Percentiles rank a stretch among this genome's conserved stretches.
Evolutionary conservation across 2,797 vertebrate species (phyloP).

Genomic region (Gambelia wislizenii): DNA sequence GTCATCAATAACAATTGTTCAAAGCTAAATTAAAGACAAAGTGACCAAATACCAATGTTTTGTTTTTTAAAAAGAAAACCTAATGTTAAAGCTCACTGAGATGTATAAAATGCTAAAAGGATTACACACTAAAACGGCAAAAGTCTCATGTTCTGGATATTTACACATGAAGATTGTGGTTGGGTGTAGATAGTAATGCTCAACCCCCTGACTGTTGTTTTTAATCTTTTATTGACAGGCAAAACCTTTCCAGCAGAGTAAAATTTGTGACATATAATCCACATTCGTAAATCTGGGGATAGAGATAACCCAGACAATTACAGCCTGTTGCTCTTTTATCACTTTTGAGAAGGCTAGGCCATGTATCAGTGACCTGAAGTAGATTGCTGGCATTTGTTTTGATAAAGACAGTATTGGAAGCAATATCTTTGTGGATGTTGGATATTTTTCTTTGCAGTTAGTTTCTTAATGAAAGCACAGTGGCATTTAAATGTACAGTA

Average conservation of each 20-base stretch:
- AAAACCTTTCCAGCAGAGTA: conserved; percentile 78
- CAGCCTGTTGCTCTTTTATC: conserved; percentile 79
- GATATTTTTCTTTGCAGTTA: background rate
- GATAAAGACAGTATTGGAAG: conserved; percentile 14
- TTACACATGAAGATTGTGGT: conserved; percentile 65
- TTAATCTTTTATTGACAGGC: conserved; percentile 75
- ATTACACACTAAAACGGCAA: conserved; percentile 73
- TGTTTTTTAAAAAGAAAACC: background rate
- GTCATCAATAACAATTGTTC: conserved; percentile 40
- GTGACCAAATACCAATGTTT: conserved; percentile 46
- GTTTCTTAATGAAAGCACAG: background rate
- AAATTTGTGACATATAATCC: conserved; percentile 76
- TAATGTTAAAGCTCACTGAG: conserved; percentile 55
- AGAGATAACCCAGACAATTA: conserved; percentile 75
- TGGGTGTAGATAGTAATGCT: conserved; percentile 71
- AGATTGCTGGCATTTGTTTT: conserved; percentile 20
- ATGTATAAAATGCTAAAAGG: conserved; percentile 76
- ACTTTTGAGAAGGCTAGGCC: conserved; percentile 53
- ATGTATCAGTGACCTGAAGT: conserved; percentile 44
- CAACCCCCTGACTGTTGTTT: conserved; percentile 73
- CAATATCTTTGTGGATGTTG: background rate
- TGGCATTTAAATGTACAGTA: background rate
- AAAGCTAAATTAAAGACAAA: conserved; percentile 56
- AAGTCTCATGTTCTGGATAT: conserved; percentile 57
- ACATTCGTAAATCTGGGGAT: conserved; percentile 65